Percentiles rank a stretch among this genome's conserved stretches.
Conservation (phyloP, 2,888 invertebrate genomes). For the Cantharis nigra region DNA sequence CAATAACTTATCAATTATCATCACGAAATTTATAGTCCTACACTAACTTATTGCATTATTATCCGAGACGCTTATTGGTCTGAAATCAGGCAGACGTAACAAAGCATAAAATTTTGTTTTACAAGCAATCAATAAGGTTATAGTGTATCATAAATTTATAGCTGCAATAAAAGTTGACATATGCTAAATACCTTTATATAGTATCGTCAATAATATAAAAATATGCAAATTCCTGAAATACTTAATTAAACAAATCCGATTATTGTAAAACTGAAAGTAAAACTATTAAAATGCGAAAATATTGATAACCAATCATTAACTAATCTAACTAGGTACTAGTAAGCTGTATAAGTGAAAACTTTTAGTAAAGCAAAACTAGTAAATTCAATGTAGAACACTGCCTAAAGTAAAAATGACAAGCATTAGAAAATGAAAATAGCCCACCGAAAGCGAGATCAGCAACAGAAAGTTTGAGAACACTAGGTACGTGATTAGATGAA, state of each 20-base stretch:
- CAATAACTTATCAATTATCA: conserved; percentile 1
- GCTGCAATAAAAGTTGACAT: neutral
- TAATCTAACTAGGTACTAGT: neutral
- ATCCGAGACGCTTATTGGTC: conserved; percentile 13
- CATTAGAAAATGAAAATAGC: conserved; percentile 9
- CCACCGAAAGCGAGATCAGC: conserved; percentile 6
- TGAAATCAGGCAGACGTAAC: conserved; percentile 10
- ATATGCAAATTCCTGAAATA: neutral
- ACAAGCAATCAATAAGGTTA: conserved; percentile 12
- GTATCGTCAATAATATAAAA: neutral
- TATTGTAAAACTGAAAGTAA: neutral
- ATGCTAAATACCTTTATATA: neutral
- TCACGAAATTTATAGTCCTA: conserved; percentile 11
- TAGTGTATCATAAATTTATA: conserved; percentile 1
- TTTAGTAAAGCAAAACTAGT: neutral
- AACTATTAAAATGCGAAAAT: neutral
- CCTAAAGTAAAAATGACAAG: neutral
- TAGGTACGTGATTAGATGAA: conserved; percentile 13
- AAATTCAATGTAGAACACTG: conserved; percentile 4
- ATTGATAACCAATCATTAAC: conserved; percentile 2
- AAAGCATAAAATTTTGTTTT: conserved; percentile 17
- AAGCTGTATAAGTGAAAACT: neutral
- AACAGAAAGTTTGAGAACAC: conserved; percentile 7
- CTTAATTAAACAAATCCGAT: neutral
- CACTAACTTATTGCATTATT: conserved; percentile 8